Evolutionary conservation across 2,113 vertebrate genomes (phyloP), one percentile per base, ranked within the genome.

Genomic region (Phoxinus phoxinus): DNA sequence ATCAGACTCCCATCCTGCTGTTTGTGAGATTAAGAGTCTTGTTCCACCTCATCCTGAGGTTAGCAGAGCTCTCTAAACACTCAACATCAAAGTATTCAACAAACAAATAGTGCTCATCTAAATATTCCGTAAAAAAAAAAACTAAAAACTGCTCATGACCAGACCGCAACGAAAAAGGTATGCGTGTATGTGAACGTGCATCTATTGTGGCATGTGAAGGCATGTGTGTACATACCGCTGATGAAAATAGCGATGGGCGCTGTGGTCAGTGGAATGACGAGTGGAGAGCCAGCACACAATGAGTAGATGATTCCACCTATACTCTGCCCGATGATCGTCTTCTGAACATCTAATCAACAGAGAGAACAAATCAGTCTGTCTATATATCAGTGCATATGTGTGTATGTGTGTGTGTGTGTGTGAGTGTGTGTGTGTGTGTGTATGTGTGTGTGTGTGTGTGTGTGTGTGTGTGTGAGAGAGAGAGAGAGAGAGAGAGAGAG

Each of bases 191-290:
- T 71, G 72, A 67, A 4, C 2, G 15, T 48, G 82, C 59, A 59
- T 86, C 53, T 72, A 19, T 71, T 59, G 77, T 65, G 81, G 76
- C 46, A 58, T 72, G 37, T 67, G 58, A 17, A 48, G 17, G 3
- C 30, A 87, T 37, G 69, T 27, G 63, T 27, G 71, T 72, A 35
- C 92, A 91, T 93, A 99, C 97, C 98, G 6, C 97, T 97, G 90
- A 97, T 99, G 93, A 98, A 99, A 92, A 99, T 95, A 27, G 98
- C 98, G 76, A 99, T 90, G 41, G 98, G 98, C 0, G 97, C 98
- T 0, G 98, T 99, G 35, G 98, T 99, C 46, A 99, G 93, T 61
- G 98, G 96, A 53, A 99, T 96, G 80, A 99, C 97, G 17, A 99
- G 94, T 2, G 98, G 98, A 79, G 98, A 98, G n/a, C 98, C 98